A percentile compares a stretch with the other conserved stretches of the same genome.
Evolutionary conservation across 2,888 invertebrate genomes (phyloP).

Genomic region (Pristionchus exspectatus): DNA sequence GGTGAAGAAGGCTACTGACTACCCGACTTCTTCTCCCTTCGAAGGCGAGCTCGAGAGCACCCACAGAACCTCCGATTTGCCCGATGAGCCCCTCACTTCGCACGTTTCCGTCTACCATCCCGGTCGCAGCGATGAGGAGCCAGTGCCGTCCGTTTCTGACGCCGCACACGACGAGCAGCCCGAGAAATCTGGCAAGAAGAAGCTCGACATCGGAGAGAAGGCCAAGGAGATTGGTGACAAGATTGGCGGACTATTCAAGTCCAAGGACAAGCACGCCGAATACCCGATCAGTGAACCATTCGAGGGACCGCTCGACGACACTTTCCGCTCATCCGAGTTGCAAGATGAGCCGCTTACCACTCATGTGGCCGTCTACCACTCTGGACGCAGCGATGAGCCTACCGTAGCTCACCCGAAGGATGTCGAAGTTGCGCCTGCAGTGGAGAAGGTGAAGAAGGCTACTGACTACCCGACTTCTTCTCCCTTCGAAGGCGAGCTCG

Average conservation of each 20-base stretch:
- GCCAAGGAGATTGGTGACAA: not conserved
- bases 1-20: not conserved
- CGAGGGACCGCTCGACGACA: not conserved
- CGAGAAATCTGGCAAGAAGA: slow-evolving; percentile 23
- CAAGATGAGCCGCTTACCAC: not conserved
- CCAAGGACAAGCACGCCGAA: not conserved
- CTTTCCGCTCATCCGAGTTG: not conserved
- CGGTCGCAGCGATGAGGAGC: not conserved
- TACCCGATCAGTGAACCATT: not conserved
- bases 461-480: not conserved
- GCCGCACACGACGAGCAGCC: not conserved
- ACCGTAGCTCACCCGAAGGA: not conserved
- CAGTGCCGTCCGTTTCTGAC: not conserved
- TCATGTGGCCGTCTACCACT: not conserved
- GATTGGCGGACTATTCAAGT: slow-evolving; percentile 26
- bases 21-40: not conserved
- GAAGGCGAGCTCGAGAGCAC: not conserved
- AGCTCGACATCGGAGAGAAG: slow-evolving; percentile 4
- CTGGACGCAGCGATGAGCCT: not conserved
- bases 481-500: slow-evolving; percentile 14
- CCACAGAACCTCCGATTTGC: not conserved
- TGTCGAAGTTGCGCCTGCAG: not conserved
- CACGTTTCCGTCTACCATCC: slow-evolving; percentile 31
- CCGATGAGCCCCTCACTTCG: not conserved
- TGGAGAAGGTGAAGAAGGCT: not conserved